Evolutionary conservation across 1,140 invertebrate species (phyloP).

Genomic region (Holotrichia oblita): DNA sequence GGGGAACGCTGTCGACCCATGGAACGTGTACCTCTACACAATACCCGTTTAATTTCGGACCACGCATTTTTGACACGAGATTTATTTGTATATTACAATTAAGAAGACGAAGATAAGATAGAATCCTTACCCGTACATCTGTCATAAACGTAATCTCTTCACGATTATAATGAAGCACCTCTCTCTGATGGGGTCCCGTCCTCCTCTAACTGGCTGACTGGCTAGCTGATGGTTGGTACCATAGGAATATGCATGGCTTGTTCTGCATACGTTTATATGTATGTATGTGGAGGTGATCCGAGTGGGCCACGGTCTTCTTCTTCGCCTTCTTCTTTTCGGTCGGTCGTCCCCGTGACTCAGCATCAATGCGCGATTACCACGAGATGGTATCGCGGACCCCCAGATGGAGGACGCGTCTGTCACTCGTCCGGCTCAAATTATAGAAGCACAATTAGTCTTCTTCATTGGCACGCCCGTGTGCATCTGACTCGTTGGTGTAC

Average conservation of each 20-base stretch:
- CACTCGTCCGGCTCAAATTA: slow-evolving; percentile 41
- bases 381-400: slow-evolving; percentile 48
- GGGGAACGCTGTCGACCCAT: slow-evolving; percentile 13
- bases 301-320: slow-evolving; percentile 12
- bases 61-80: slow-evolving; percentile 42
- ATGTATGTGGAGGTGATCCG: slow-evolving; percentile 14
- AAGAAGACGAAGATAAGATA: slow-evolving; percentile 41
- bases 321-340: not conserved
- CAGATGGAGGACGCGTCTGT: slow-evolving; percentile 42
- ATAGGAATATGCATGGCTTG: not conserved
- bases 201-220: slow-evolving; percentile 3
- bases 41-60: slow-evolving; percentile 40
- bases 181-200: not conserved
- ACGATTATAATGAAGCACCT: slow-evolving; percentile 42
- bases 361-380: slow-evolving; percentile 45
- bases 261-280: not conserved
- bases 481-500: not conserved
- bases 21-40: slow-evolving; percentile 33
- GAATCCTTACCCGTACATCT: slow-evolving; percentile 40
- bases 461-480: slow-evolving; percentile 62
- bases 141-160: slow-evolving; percentile 41
- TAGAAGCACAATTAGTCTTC: slow-evolving; percentile 50
- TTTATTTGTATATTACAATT: slow-evolving; percentile 43
- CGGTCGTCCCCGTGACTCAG: slow-evolving; percentile 46
- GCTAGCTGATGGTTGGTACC: not conserved